Evolutionary conservation across 2,797 vertebrate species (phyloP).

Genomic region (Mallotus villosus): DNA sequence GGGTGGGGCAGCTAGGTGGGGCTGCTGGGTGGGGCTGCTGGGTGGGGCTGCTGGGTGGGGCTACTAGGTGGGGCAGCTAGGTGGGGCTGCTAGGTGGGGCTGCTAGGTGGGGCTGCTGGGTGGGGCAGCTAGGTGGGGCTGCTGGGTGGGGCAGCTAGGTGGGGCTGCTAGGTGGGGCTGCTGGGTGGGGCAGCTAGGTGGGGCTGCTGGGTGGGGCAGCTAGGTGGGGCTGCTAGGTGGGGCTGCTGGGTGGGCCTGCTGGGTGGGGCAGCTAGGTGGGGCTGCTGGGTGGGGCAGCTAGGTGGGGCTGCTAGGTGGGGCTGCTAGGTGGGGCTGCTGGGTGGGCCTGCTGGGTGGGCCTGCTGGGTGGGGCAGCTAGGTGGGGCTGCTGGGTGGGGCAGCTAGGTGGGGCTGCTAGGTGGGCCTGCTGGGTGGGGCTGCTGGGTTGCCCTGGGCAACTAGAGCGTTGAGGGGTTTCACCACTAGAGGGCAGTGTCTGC

Average conservation of each 20-base stretch:
- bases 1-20: neutral
- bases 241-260: neutral
- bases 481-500: constrained; percentile 60
- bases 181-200: neutral
- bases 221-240: neutral
- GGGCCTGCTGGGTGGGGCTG: neutral
- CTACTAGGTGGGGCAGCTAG: too few relatives aligned
- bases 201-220: neutral
- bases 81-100: neutral
- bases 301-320: neutral
- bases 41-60: neutral
- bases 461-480: constrained; percentile 25
- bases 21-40: neutral
- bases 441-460: too few relatives aligned
- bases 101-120: neutral
- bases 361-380: neutral
- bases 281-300: neutral
- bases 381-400: neutral
- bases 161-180: neutral
- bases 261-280: neutral
- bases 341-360: neutral
- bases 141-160: too few relatives aligned
- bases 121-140: neutral
- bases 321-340: neutral
- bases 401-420: too few relatives aligned